phyloP scores from a whole-genome alignment of 2,888 invertebrate species.

The Zeuzera pyrina region DNA sequence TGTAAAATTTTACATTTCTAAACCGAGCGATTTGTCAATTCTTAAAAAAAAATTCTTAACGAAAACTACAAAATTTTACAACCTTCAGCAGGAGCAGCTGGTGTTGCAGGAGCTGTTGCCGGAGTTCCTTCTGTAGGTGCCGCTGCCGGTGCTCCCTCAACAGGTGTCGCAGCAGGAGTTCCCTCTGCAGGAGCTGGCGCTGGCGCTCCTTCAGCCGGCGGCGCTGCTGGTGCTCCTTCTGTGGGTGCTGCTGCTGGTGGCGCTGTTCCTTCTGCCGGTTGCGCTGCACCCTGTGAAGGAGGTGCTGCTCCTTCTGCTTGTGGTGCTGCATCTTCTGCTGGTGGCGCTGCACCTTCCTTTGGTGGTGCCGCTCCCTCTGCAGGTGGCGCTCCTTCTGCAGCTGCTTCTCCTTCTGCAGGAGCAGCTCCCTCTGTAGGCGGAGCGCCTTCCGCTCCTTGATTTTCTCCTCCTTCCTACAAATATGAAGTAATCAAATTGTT shows the following conservation, averaged over 20 bases:
- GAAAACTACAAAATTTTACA: not conserved
- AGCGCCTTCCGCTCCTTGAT: constrained; percentile 26
- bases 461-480: too few species aligned
- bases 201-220: constrained; percentile 20
- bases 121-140: constrained; percentile 21
- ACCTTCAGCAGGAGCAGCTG: constrained; percentile 17
- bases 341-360: constrained; percentile 20
- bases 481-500: too few species aligned
- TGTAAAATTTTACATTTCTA: too few species aligned
- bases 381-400: not conserved
- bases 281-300: constrained; percentile 23
- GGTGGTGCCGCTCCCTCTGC: constrained; percentile 23
- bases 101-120: constrained; percentile 7
- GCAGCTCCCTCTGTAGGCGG: constrained; percentile 31
- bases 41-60: too few species aligned
- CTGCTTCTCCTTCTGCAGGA: constrained; percentile 29
- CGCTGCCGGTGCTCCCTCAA: constrained; percentile 15
- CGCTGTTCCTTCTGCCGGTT: constrained; percentile 17
- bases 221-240: constrained; percentile 27
- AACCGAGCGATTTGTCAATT: too few species aligned
- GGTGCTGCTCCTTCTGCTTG: constrained; percentile 21
- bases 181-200: constrained; percentile 8
- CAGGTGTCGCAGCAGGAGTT: constrained; percentile 17
- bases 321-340: constrained; percentile 27
- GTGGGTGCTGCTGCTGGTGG: constrained; percentile 13